A percentile compares a stretch with the other conserved stretches of the same genome.
Evolutionary conservation across 2,888 invertebrate species (phyloP).

Genomic region (Megalurothrips usitatus): DNA sequence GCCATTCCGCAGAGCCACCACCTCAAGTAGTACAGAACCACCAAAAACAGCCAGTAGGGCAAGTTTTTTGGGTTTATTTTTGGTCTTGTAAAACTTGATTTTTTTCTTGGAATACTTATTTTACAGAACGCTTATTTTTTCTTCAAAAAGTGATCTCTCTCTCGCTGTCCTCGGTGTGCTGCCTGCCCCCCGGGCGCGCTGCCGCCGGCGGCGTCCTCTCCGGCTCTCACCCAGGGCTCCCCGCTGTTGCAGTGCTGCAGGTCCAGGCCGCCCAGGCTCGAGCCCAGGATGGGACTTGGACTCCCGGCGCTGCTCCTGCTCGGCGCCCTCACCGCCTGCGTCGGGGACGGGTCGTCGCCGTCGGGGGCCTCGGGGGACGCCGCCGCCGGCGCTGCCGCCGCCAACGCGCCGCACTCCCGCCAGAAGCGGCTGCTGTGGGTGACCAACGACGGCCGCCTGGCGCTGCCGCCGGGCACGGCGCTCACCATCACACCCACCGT

Average conservation of each 20-base stretch:
- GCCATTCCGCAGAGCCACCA: no score
- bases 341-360: not conserved
- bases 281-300: not conserved
- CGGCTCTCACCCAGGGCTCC: not conserved
- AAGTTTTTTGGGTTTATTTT: no score
- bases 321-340: not conserved
- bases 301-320: not conserved
- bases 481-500: constrained; percentile 75
- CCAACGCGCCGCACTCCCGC: constrained; percentile 58
- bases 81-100: no score
- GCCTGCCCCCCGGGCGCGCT: no score
- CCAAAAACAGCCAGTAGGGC: no score
- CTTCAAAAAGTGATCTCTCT: no score
- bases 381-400: constrained; percentile 41
- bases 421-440: constrained; percentile 81
- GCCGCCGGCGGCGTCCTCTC: no score
- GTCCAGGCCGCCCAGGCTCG: not conserved
- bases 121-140: no score
- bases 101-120: no score
- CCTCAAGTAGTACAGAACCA: no score
- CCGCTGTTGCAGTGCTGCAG: not conserved
- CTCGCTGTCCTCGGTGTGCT: no score
- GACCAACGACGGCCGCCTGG: constrained; percentile 76
- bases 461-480: constrained; percentile 76
- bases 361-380: not conserved